Percentiles rank a stretch among this genome's conserved stretches.
Evolutionary conservation across 35 echinoderm and acorn worm genomes (phyloP).

Genomic region (Heliocidaris erythrogramma): DNA sequence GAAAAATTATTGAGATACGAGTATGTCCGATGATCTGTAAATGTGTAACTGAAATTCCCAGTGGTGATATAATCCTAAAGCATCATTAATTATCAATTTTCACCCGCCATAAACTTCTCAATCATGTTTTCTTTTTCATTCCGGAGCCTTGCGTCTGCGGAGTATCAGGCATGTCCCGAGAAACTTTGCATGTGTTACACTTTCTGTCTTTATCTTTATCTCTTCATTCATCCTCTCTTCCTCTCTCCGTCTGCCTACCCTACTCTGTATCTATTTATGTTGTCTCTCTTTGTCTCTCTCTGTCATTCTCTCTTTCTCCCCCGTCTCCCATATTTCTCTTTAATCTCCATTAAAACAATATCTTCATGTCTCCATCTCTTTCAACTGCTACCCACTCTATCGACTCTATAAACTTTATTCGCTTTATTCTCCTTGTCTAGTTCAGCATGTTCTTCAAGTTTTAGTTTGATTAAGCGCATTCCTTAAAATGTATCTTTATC

Average conservation of each 20-base stretch:
- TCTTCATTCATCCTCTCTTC: neutral
- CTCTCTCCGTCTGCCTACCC: neutral
- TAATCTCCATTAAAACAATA: neutral
- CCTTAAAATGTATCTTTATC: too few relatives aligned
- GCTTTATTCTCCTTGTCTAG: too few relatives aligned
- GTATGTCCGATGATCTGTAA: neutral
- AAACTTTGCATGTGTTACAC: neutral
- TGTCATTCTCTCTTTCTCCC: neutral
- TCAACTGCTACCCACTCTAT: too few relatives aligned
- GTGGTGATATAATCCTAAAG: neutral
- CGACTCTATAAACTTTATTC: too few relatives aligned
- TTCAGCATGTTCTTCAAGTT: too few relatives aligned
- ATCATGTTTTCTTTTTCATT: neutral
- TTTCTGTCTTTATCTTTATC: neutral
- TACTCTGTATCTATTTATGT: neutral
- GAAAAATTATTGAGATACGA: neutral
- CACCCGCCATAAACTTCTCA: slow-evolving; percentile 8
- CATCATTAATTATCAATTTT: slow-evolving; percentile 13
- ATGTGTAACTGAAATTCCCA: slow-evolving; percentile 4
- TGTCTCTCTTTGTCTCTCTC: neutral
- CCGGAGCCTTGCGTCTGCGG: neutral
- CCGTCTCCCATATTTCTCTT: neutral
- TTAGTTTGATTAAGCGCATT: too few relatives aligned
- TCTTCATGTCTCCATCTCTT: neutral
- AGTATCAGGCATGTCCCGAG: neutral